Evolutionary conservation across 2,888 invertebrate species (phyloP), one percentile per base, ranked within the genome.

Genomic region (Podabrus alpinus): DNA sequence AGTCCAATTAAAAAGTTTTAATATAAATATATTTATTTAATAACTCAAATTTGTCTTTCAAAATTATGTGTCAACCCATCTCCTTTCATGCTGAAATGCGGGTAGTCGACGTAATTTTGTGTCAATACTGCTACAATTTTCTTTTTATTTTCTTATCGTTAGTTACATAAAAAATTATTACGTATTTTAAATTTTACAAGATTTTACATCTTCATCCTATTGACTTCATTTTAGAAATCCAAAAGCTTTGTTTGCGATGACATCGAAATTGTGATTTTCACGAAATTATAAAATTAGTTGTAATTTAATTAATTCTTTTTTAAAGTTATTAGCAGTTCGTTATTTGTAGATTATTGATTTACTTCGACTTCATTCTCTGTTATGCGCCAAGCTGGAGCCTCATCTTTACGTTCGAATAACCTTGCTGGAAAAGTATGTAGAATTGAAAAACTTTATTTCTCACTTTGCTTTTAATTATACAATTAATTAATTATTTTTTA

Each of bases 41-140:
- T 21, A 64, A 64, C 17, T 64, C 62, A 21, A 64, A 64, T 64
- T 64, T 64, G 62, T 64, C 62, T 64, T 64, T 64, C 45, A 64
- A 64, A 64, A 64, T 64, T 64, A 64, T 21, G 45, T 45, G 62
- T 64, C 62, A 64, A 64, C 45, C 45, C 45, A 64, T 19, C 60
- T 60, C 62, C 62, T 64, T 19, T 64, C 62, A 64, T 64, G 62
- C 62, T 64, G 62, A 64, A 64, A 64, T 64, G 62, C 62, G 62
- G 62, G 62, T 64, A 61, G 61, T 61, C 62, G 11, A 64, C 21
- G 21, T 64, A 64, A 64, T 64, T 64, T 64, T 64, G 62, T 19
- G 62, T 64, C 17, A 64, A 64, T 16, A 64, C n/a, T 64, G 15
- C 9, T 19, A 64, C 17, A 64, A 64, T 17, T 64, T 64, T 64